Evolutionary conservation across 2,113 vertebrate species (phyloP).

Genomic region (Engystomops pustulosus): DNA sequence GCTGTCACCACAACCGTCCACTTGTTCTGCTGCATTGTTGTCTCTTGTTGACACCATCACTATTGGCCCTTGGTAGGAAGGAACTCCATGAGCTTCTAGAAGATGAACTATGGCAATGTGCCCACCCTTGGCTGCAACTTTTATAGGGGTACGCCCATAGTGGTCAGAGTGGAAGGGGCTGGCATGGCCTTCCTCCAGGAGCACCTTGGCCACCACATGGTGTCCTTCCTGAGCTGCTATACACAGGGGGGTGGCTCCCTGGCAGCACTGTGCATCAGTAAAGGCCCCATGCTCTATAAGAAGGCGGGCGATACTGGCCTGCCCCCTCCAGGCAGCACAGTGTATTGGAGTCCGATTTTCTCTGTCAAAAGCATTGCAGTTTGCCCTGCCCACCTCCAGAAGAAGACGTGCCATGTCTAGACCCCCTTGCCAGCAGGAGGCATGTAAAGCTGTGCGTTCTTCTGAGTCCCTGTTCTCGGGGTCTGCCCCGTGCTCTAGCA

Average conservation of each 20-base stretch:
- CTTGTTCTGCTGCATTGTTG: constrained; percentile 30
- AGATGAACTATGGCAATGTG: constrained; percentile 72
- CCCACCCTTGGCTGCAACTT: constrained; percentile 75
- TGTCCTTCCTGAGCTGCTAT: constrained; percentile 80
- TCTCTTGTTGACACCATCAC: constrained; percentile 50
- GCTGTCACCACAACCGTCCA: constrained; percentile 50
- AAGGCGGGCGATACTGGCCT: constrained; percentile 65
- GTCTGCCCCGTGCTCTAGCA: constrained; percentile 76
- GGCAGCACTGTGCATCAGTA: constrained; percentile 72
- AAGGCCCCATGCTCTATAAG: constrained; percentile 68
- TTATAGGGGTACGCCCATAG: constrained; percentile 75
- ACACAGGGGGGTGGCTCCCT: constrained; percentile 78
- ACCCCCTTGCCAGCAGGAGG: constrained; percentile 77
- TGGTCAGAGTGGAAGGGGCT: constrained; percentile 74
- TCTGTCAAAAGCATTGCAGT: constrained; percentile 74
- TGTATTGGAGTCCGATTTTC: constrained; percentile 77
- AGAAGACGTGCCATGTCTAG: constrained; percentile 71
- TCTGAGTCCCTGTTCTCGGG: constrained; percentile 77
- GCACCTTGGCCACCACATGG: constrained; percentile 70
- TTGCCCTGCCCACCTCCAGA: constrained; percentile 70
- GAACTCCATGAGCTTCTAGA: constrained; percentile 74
- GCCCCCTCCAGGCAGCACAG: constrained; percentile 79
- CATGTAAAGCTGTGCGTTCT: constrained; percentile 78
- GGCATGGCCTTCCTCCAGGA: constrained; percentile 74
- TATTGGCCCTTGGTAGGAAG: constrained; percentile 65